Percentiles rank a stretch among this genome's conserved stretches.
phyloP scores from a whole-genome alignment of 2,888 invertebrate species.

The Mantis religiosa region DNA sequence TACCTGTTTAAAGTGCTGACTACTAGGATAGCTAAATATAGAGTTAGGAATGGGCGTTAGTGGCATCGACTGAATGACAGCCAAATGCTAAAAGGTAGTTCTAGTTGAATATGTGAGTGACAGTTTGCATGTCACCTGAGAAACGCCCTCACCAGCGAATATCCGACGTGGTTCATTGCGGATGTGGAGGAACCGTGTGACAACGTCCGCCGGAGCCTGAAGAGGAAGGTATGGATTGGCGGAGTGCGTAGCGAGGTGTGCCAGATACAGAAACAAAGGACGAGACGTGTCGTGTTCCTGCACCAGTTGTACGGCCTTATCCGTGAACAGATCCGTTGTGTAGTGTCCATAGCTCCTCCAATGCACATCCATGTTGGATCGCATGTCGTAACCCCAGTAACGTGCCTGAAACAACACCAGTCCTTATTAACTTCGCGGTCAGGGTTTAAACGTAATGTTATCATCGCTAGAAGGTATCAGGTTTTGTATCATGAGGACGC shows the following conservation, averaged over 20 bases:
- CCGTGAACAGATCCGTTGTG: slow-evolving; percentile 78
- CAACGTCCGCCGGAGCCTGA: slow-evolving; percentile 59
- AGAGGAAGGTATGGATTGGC: slow-evolving; percentile 79
- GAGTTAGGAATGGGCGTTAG: neutral
- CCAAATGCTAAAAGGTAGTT: neutral
- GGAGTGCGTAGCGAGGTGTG: slow-evolving; percentile 86
- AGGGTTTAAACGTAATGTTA: no score
- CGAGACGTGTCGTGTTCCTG: slow-evolving; percentile 57
- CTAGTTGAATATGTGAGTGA: neutral
- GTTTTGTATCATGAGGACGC: no score
- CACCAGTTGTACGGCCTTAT: slow-evolving; percentile 70
- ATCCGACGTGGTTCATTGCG: slow-evolving; percentile 62
- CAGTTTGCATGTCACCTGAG: neutral
- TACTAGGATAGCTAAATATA: neutral
- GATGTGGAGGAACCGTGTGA: slow-evolving; percentile 64
- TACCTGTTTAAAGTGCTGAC: no score
- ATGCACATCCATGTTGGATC: slow-evolving; percentile 61
- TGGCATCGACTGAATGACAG: neutral
- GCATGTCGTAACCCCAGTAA: slow-evolving; percentile 60
- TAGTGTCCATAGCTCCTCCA: slow-evolving; percentile 77
- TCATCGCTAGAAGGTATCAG: no score
- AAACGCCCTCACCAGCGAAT: slow-evolving; percentile 67
- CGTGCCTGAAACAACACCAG: slow-evolving; percentile 34
- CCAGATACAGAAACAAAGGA: slow-evolving; percentile 82
- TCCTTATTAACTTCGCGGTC: no score